Percentiles rank a stretch among this genome's conserved stretches.
These are phyloP conservation scores for Lasioglossum morio DNA, from an alignment of 2,888 invertebrate genomes.

Conservation along the genomic window DNA sequence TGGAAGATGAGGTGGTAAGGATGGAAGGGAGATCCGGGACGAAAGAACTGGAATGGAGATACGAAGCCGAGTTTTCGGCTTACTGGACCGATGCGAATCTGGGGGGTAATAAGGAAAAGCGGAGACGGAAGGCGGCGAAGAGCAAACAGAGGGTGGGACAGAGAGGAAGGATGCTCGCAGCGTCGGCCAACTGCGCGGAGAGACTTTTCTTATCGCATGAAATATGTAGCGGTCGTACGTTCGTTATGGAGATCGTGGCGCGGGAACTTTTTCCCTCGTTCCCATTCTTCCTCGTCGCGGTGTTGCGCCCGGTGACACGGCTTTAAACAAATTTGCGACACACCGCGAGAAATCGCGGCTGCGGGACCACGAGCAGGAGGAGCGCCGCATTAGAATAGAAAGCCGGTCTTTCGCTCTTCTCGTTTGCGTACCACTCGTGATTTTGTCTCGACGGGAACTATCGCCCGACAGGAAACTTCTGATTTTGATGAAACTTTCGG, in stretches of 20 bases:
- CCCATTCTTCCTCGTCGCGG: background rate
- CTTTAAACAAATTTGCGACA: slow-evolving; percentile 22
- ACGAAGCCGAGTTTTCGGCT: slow-evolving; percentile 56
- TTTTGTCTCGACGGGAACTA: background rate
- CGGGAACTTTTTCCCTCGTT: slow-evolving; percentile 16
- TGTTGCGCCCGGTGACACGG: slow-evolving; percentile 3
- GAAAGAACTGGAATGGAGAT: slow-evolving; percentile 54
- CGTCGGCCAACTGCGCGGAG: slow-evolving; percentile 28
- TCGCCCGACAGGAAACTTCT: background rate
- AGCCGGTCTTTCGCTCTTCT: background rate
- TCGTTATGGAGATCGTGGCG: slow-evolving; percentile 41
- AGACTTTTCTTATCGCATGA: slow-evolving; percentile 47
- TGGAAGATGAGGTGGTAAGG: background rate
- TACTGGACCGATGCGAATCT: slow-evolving; percentile 44
- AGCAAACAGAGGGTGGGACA: slow-evolving; percentile 19
- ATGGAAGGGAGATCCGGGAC: slow-evolving; percentile 53
- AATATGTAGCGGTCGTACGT: slow-evolving; percentile 29
- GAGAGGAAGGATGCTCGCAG: slow-evolving; percentile 8
- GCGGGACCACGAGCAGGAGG: background rate
- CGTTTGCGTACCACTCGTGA: background rate
- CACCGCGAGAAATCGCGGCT: slow-evolving; percentile 4
- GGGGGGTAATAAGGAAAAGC: slow-evolving; percentile 37
- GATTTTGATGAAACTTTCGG: slow-evolving; percentile 17
- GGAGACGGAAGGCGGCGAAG: slow-evolving; percentile 19
- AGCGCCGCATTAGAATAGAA: background rate